These are phyloP conservation scores for Bubo bubo DNA, from an alignment of 2,113 vertebrate species.

Conservation along the genomic window DNA sequence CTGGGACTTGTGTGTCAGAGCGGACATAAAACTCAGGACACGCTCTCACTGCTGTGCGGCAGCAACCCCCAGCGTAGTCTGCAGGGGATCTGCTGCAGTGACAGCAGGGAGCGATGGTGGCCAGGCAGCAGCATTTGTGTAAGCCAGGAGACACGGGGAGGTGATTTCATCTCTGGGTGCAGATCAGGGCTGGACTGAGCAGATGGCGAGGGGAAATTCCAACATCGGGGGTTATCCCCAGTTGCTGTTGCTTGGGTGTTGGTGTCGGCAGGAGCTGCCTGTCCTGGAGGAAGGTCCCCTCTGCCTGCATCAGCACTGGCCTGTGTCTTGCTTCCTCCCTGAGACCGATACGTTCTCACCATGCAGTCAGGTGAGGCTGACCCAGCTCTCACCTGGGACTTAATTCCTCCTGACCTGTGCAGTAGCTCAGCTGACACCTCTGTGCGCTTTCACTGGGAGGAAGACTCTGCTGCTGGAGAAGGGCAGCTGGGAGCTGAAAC, in stretches of 20 bases:
- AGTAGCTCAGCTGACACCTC: background rate
- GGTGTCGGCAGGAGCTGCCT: background rate
- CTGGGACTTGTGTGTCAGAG: background rate
- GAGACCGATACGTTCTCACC: fast-evolving
- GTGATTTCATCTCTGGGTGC: background rate
- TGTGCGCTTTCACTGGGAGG: background rate
- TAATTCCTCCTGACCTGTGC: background rate
- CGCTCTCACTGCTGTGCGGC: background rate
- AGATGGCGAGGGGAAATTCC: background rate
- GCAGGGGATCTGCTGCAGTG: background rate
- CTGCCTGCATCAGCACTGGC: background rate
- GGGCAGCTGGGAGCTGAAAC: background rate
- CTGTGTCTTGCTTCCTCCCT: background rate
- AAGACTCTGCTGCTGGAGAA: background rate
- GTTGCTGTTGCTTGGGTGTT: background rate
- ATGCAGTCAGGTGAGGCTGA: background rate
- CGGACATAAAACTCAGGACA: background rate
- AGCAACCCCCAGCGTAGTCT: background rate
- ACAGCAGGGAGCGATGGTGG: too few relatives aligned
- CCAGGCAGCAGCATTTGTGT: background rate
- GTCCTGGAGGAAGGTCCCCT: background rate
- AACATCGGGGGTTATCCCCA: background rate
- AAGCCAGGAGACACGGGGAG: too few relatives aligned
- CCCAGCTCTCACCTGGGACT: background rate
- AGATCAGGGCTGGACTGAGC: background rate